A percentile compares a stretch with the other conserved stretches of the same genome.
phyloP scores from a whole-genome alignment of 2,888 invertebrate species.

The Heliconius charithonia region DNA sequence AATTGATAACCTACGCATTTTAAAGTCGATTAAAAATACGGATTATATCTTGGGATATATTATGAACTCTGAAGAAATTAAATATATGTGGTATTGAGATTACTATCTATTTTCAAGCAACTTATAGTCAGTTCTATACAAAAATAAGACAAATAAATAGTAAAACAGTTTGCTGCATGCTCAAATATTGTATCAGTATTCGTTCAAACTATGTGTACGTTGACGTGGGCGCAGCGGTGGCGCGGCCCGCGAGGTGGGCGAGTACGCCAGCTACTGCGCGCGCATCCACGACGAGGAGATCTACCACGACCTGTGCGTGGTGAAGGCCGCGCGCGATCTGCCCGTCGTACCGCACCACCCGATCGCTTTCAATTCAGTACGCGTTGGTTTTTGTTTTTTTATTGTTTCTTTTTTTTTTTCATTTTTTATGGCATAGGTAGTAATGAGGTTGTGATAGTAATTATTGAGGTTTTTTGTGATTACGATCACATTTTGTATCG shows the following conservation, averaged over 20 bases:
- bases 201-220: constrained; percentile 47
- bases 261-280: constrained; percentile 87
- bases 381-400: constrained; percentile 50
- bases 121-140: neutral
- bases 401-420: constrained; percentile 19
- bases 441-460: constrained; percentile 40
- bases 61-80: neutral
- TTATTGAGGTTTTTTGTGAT: neutral
- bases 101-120: neutral
- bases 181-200: constrained; percentile 29
- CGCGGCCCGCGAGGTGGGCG: constrained; percentile 79
- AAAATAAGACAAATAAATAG: neutral
- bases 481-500: no score
- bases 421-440: constrained; percentile 42
- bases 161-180: neutral
- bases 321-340: constrained; percentile 83
- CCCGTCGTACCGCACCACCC: constrained; percentile 66
- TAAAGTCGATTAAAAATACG: neutral
- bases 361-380: constrained; percentile 80
- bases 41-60: neutral
- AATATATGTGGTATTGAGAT: neutral
- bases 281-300: constrained; percentile 94
- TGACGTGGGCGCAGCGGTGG: constrained; percentile 67
- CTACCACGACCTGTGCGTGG: constrained; percentile 96
- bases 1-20: neutral